phyloP scores from a whole-genome alignment of 2,113 vertebrate species.

The Myiozetetes cayanensis region DNA sequence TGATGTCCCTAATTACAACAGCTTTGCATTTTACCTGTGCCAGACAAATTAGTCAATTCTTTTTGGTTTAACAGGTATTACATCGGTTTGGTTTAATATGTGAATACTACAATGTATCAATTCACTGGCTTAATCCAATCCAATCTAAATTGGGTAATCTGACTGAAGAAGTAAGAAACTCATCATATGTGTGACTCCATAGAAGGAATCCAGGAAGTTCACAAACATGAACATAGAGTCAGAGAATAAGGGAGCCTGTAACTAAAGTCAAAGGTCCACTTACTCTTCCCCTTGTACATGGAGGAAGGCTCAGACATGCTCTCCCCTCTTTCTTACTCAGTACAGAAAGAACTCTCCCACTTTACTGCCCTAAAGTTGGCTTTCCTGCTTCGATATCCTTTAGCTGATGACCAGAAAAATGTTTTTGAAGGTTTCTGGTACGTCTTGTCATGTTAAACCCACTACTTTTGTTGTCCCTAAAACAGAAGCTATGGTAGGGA shows the following conservation, averaged over 20 bases:
- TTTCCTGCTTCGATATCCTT: not conserved
- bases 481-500: not conserved
- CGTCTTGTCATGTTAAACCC: not conserved
- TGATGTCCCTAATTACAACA: not conserved
- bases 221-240: not conserved
- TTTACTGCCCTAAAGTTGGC: not conserved
- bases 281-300: not conserved
- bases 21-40: not conserved
- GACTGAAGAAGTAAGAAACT: not conserved
- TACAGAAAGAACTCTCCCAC: not conserved
- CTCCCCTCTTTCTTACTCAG: not conserved
- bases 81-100: not conserved
- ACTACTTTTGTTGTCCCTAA: not conserved
- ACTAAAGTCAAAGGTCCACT: not conserved
- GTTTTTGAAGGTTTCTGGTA: not conserved
- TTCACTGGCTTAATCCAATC: not conserved
- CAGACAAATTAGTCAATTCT: not conserved
- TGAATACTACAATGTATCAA: not conserved
- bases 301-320: not conserved
- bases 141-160: not conserved
- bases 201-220: not conserved
- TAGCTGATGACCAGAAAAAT: not conserved
- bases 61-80: not conserved
- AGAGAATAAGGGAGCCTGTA: accelerated
- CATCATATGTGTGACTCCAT: not conserved